Base-by-base conservation (phyloP, 2,113 vertebrate genomes). In the Chinchilla lanigera region DNA sequence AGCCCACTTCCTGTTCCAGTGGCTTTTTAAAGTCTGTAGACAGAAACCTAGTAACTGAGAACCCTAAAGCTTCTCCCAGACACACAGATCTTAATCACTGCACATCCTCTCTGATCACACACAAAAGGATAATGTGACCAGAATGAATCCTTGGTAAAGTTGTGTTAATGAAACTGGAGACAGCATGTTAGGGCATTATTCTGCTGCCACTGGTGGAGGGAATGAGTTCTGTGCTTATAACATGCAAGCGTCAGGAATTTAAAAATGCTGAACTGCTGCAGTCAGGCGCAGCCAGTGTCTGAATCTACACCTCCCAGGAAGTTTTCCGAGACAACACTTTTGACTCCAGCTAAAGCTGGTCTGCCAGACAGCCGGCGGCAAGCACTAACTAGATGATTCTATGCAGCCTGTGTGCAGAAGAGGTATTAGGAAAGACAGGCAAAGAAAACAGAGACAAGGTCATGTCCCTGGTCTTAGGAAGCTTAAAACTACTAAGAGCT, bases 371-470 rank as follows among this genome's bases (percentile, higher is more conserved):
- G 65, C 84, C 19, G 0, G 67, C 0, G 1, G 63, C 84, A 82
- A 92, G 82, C 58, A 54, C 2, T 52, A 60, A 94, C 63, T 44
- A 61, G 80, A 60, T n/a, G 73, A 47, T 47, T 47, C 52, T 28
- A 22, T 13, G 44, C 3, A 67, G 83, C 56, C 65, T 58, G 50
- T 3, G 22, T 54, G 50, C 17, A 33, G 35, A 83, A 84, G 41
- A 91, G 41, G 60, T 54, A 69, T 71, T 44, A 89, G 58, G 71
- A 47, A 71, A 91, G 83, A 22, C 22, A 26, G 75, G 60, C 60
- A 38, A 8, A 56, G 78, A 86, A 65, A 61, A 89, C 82, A 95
- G 87, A 96, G 81, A 92, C 82, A 60, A 75, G 90, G 94, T 54
- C 67, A 69, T 52, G 75, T 41, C 85, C 75, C 26, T 67, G 89